These are phyloP conservation scores for Geothlypis trichas DNA, from an alignment of 2,113 vertebrate genomes.

Conservation along the genomic window DNA sequence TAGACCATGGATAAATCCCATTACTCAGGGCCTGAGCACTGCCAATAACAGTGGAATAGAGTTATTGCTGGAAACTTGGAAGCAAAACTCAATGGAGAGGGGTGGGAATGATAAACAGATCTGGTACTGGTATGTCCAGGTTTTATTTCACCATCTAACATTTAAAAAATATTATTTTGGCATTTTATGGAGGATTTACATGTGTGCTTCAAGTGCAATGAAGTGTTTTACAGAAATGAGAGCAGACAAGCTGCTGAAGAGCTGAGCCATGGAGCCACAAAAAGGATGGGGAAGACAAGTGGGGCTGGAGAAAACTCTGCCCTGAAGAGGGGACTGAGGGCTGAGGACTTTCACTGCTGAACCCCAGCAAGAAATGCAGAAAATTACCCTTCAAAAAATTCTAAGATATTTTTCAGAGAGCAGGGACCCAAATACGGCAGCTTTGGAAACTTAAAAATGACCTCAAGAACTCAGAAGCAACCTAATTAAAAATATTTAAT, in stretches of 20 bases:
- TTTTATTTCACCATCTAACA: background rate
- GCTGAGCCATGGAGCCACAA: background rate
- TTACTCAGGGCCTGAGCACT: background rate
- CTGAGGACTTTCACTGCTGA: background rate
- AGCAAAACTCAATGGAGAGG: background rate
- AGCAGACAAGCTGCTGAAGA: background rate
- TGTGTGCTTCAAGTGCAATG: background rate
- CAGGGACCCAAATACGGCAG: background rate
- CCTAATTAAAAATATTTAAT: background rate
- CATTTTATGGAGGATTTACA: background rate
- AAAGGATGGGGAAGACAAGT: background rate
- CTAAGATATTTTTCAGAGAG: background rate
- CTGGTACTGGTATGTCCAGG: background rate
- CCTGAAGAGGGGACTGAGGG: background rate
- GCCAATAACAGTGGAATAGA: background rate
- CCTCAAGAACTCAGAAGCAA: background rate
- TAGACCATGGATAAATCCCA: background rate
- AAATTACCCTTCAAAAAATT: background rate
- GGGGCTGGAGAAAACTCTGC: background rate
- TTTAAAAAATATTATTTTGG: background rate
- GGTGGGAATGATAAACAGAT: background rate
- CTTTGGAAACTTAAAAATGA: background rate
- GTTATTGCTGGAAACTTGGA: background rate
- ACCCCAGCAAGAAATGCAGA: fast-evolving
- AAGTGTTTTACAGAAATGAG: background rate